Base-by-base conservation (phyloP, 2,113 vertebrate genomes). In the Cygnus atratus region DNA sequence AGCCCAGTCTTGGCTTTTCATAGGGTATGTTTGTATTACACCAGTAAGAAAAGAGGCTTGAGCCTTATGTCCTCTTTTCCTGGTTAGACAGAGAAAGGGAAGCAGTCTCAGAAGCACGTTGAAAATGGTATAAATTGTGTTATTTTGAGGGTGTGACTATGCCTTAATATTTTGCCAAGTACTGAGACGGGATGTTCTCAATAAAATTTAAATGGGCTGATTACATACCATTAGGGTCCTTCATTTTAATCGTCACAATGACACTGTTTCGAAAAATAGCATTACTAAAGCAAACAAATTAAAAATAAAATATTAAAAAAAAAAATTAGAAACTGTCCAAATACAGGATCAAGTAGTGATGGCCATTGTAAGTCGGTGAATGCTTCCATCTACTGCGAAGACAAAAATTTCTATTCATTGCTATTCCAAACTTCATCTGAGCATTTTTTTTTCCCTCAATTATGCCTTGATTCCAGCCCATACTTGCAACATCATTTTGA, bases 11-110 rank as follows among this genome's bases (percentile, higher is more conserved):
- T 21, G 44, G 28, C 31, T 87, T 67, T 81, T 81, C 43, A 72
- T 20, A 19, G 10, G 2, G 2, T 4, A 41, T 8, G 13, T 22
- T 61, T 66, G 50, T 57, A 29, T 19, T 26, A 62, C 15, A 72
- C 4, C 26, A 57, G 4, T 20, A 59, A 67, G 11, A 89, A 84
- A 70, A 44, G 52, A 9, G 3, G 6, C 37, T 63, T 61, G 11
- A 83, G 24, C 5, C 20, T 92, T 48, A 39, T 5, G 13, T 33
- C 0, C 0, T 7, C 33, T 37, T 31, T 41, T 41, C 24, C 44
- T 76, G 11, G 11, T 13, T 83, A 44, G 2, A 22, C 28, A 73
- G 22, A 71, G 22, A 48, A 88, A 67, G n/a, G 3, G 13, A 90
- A 88, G 10, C 9, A 55, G 41, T 37, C 0, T 74, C 55, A 13